These are phyloP conservation scores for Augochlora pura DNA, from an alignment of 1,140 invertebrate species.

Conservation along the genomic window DNA sequence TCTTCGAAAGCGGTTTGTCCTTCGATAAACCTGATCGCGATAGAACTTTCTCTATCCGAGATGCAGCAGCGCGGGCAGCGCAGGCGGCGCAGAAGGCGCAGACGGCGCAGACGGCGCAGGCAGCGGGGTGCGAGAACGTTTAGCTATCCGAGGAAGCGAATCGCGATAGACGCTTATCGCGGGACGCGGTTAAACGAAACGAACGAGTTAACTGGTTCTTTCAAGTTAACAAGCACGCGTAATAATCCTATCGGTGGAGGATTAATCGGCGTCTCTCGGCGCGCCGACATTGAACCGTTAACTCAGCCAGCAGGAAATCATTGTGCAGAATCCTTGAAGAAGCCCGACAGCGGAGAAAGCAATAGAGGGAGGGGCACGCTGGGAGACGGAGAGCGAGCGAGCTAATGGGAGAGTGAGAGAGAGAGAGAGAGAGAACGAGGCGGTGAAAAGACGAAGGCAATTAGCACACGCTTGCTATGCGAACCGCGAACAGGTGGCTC, in stretches of 20 bases:
- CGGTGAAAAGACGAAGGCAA: conserved; percentile 49
- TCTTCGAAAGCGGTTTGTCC: too few relatives aligned
- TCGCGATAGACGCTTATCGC: too few relatives aligned
- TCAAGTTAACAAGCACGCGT: background rate
- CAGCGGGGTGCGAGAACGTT: too few relatives aligned
- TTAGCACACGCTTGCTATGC: conserved; percentile 71
- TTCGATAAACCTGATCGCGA: too few relatives aligned
- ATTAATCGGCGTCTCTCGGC: background rate
- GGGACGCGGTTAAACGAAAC: too few relatives aligned
- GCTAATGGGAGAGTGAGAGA: background rate
- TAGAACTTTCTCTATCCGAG: too few relatives aligned
- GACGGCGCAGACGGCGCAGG: too few relatives aligned
- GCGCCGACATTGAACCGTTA: conserved; percentile 15
- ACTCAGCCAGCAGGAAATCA: conserved; percentile 15
- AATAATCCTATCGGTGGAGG: background rate
- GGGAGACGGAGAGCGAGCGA: conserved; percentile 2
- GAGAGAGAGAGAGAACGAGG: too few relatives aligned
- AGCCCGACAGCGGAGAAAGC: background rate
- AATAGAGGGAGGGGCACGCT: too few relatives aligned
- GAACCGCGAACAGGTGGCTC: conserved; percentile 42
- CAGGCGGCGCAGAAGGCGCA: too few relatives aligned
- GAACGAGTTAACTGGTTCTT: background rate
- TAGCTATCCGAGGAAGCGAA: too few relatives aligned
- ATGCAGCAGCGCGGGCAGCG: too few relatives aligned
- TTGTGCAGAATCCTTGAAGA: conserved; percentile 23